Base-by-base conservation (phyloP, 2,797 vertebrate genomes). In the Typhlichthys eigenmanni region DNA sequence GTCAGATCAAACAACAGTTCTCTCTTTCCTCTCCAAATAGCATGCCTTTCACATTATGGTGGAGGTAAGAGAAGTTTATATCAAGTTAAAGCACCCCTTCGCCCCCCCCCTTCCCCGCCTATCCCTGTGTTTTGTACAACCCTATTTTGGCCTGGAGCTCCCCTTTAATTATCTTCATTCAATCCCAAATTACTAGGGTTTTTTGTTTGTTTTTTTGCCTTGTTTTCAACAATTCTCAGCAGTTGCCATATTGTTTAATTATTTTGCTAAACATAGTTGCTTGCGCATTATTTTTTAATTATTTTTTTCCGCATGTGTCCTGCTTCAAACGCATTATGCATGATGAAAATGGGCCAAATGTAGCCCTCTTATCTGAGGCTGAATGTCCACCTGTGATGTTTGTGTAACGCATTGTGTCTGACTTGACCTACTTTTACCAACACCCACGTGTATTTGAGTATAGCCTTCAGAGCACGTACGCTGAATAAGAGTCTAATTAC, bases 21-120 rank as follows among this genome's bases (percentile, higher is more conserved):
- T 94, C 92, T 90, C 72, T 91, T 87, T 91, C 85, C 79, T 89
- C 83, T 85, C 86, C 88, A 82, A 89, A 94, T 95, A 99, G 97
- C 96, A 96, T 84, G 95, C 97, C 94, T 99, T 99, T 98, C 96
- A 98, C 94, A 98, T 99, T 94, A 98, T 98, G 96, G 96, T 98
- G 93, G 97, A 99, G 97, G 96, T 98, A 99, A 98, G 97, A 94
- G 90, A 86, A 90, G 87, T 90, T 94, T 90, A 82, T 85, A 83
- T 88, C 73, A 82, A 85, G 79, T 89, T 82, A 63, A 80, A 78
- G 72, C 74, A 71, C 78, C 51, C 54, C 55, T 79, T 49, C 16
- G 13, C 58, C 17, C 38, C 13, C 47, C 13, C 48, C 5, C 48
- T 29, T n/a, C 5, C 5, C 24, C 34, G 19, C 19, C 19, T 19